phyloP scores from a whole-genome alignment of 1,140 invertebrate species.

The Vollenhovia emeryi region DNA sequence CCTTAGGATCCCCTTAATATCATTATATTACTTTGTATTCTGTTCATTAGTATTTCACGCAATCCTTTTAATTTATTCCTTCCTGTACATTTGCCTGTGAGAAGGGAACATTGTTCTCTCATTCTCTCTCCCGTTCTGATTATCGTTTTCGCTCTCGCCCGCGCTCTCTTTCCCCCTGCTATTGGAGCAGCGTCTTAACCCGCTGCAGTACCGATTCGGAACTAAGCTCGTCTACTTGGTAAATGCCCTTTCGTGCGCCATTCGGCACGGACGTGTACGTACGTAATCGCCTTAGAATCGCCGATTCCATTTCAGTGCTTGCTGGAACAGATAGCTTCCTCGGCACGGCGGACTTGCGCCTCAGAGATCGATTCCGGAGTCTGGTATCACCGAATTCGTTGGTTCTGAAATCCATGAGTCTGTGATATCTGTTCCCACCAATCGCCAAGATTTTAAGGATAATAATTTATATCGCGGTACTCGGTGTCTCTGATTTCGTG shows the following conservation, averaged over 20 bases:
- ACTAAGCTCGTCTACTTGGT: constrained; percentile 58
- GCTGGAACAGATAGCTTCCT: constrained; percentile 57
- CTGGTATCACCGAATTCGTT: constrained; percentile 31
- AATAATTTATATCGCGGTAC: not conserved
- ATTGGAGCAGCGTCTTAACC: constrained; percentile 46
- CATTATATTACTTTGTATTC: not conserved
- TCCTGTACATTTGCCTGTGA: not conserved
- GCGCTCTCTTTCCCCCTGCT: not conserved
- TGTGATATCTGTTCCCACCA: not conserved
- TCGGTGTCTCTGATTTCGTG: not conserved
- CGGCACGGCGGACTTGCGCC: constrained; percentile 26
- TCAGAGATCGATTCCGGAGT: constrained; percentile 41
- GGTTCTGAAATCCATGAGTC: not conserved
- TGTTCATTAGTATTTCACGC: not conserved
- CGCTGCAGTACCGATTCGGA: constrained; percentile 47
- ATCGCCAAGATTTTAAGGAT: not conserved
- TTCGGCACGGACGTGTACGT: constrained; percentile 58
- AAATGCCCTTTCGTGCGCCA: constrained; percentile 59
- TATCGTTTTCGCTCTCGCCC: not conserved
- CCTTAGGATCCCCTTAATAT: too few species aligned
- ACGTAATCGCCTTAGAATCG: constrained; percentile 59
- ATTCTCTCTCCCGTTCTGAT: not conserved
- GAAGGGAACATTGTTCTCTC: not conserved
- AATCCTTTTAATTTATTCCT: not conserved
- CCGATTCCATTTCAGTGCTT: constrained; percentile 54